phyloP scores from a whole-genome alignment of 1,140 invertebrate genomes.

The Antheraea pernyi region DNA sequence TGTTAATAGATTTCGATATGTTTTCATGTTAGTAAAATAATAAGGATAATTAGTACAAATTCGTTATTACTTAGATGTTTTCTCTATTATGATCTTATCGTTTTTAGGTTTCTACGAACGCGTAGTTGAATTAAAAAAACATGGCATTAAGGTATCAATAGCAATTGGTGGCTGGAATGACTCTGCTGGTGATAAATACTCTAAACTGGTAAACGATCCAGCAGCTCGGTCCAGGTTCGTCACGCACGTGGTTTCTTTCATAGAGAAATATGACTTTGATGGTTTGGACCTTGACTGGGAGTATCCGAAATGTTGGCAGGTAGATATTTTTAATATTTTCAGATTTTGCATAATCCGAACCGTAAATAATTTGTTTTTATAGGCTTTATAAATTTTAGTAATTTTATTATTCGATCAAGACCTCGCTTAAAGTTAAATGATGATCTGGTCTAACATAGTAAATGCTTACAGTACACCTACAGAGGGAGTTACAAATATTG shows the following conservation, averaged over 20 bases:
- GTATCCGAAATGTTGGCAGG: conserved; percentile 94
- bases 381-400: no score
- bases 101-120: conserved; percentile 89
- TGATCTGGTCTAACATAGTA: no score
- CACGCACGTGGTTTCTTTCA: conserved; percentile 86
- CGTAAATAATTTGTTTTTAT: no score
- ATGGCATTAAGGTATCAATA: conserved; percentile 90
- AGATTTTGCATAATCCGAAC: no score
- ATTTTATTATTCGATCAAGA: no score
- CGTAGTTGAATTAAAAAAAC: conserved; percentile 87
- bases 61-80: no score
- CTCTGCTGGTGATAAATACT: conserved; percentile 92
- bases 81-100: not conserved
- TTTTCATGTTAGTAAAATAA: no score
- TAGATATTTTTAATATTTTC: conserved; percentile 38
- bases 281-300: conserved; percentile 95
- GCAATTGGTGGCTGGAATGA: conserved; percentile 96
- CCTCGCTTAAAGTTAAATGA: no score
- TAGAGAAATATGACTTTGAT: conserved; percentile 92
- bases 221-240: conserved; percentile 86
- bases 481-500: no score
- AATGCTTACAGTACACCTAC: no score
- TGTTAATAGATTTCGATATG: no score
- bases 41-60: no score
- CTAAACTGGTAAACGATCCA: conserved; percentile 88